Conservation (phyloP, 2,797 vertebrate species). For the Threskiornis aethiopicus region DNA sequence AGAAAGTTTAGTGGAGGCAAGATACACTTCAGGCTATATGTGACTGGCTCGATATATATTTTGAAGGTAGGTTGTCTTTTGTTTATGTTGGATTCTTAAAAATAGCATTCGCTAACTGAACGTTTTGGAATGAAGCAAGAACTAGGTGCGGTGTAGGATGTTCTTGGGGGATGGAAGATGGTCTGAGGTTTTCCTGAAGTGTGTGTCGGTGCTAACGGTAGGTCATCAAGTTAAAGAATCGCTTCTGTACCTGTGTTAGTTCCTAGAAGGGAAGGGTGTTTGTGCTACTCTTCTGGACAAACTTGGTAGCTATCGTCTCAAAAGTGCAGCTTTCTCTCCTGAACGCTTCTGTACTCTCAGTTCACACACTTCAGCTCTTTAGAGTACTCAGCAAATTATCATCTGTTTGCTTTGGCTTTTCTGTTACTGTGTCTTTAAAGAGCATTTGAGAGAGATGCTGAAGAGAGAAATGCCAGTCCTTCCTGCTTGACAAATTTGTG, state of each 20-base stretch:
- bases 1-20: not conserved
- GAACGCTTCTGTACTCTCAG: not conserved
- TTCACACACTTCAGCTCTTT: not conserved
- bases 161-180: not conserved
- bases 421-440: not conserved
- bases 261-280: not conserved
- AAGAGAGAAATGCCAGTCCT: not conserved
- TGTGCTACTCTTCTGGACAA: not conserved
- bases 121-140: not conserved
- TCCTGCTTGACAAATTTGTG: not conserved
- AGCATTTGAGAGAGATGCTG: not conserved
- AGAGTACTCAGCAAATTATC: not conserved
- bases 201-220: not conserved
- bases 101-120: not conserved
- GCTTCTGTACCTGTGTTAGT: not conserved
- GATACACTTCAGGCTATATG: not conserved
- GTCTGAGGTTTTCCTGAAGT: not conserved
- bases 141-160: not conserved
- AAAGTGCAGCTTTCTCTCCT: not conserved
- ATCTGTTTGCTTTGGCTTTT: not conserved
- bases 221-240: not conserved
- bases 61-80: not conserved
- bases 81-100: not conserved
- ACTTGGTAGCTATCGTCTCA: accelerated
- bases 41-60: not conserved